These are phyloP conservation scores for Nomada lathburiana DNA, from an alignment of 2,888 invertebrate genomes.

Conservation along the genomic window DNA sequence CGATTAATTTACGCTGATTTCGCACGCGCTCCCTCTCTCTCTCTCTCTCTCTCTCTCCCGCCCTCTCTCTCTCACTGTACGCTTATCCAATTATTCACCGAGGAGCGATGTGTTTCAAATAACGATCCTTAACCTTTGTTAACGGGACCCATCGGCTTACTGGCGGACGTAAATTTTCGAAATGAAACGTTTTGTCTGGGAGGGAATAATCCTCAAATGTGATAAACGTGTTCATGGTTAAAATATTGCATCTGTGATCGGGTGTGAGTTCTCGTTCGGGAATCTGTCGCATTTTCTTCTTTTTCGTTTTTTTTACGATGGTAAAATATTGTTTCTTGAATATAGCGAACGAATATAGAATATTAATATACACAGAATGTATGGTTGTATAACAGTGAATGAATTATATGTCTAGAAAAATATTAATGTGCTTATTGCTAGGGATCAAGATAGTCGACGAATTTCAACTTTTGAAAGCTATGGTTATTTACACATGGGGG, in stretches of 20 bases:
- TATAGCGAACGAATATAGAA: too few species aligned
- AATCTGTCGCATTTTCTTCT: neutral
- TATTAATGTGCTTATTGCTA: too few species aligned
- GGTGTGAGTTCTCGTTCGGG: neutral
- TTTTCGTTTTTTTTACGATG: neutral
- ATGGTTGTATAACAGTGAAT: too few species aligned
- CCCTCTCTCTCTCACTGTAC: neutral
- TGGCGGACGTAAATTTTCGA: slow-evolving; percentile 19
- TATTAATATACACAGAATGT: too few species aligned
- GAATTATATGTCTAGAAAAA: too few species aligned
- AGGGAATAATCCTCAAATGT: slow-evolving; percentile 14
- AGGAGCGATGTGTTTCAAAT: slow-evolving; percentile 44
- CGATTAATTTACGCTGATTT: slow-evolving; percentile 71
- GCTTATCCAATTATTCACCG: slow-evolving; percentile 69
- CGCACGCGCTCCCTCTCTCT: slow-evolving; percentile 34
- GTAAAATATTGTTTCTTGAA: too few species aligned
- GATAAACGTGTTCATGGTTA: slow-evolving; percentile 8
- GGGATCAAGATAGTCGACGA: too few species aligned
- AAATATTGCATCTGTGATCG: neutral
- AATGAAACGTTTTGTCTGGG: slow-evolving; percentile 10
- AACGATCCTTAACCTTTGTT: slow-evolving; percentile 57
- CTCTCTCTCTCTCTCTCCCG: neutral
- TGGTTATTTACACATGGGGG: too few species aligned
- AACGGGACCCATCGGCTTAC: slow-evolving; percentile 33
- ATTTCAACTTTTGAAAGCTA: too few species aligned